phyloP scores from a whole-genome alignment of 37 sponge, comb jelly and placozoan genomes.

The Beroe ovata region DNA sequence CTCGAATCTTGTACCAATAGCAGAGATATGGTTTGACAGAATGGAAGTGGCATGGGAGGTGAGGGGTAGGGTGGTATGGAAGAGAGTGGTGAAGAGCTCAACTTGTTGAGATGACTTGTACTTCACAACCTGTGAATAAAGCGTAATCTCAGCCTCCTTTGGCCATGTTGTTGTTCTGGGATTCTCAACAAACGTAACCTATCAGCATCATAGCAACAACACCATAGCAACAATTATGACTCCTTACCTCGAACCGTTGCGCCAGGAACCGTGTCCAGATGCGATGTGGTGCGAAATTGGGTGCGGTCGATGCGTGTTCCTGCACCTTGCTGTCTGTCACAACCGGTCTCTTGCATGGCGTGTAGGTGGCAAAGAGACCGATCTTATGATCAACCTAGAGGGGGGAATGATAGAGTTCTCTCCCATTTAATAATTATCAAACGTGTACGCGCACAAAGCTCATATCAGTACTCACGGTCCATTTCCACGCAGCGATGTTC shows the following conservation, averaged over 20 bases:
- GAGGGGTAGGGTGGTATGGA: slow-evolving; percentile 64
- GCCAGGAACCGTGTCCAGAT: slow-evolving; percentile 53
- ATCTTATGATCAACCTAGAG: slow-evolving; percentile 1
- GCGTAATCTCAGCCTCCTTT: no score
- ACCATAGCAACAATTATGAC: no score
- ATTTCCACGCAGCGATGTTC: slow-evolving; percentile 54
- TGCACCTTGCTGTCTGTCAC: slow-evolving; percentile 39
- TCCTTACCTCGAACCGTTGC: slow-evolving; percentile 42
- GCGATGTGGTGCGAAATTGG: slow-evolving; percentile 37
- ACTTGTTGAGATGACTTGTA: slow-evolving; percentile 57
- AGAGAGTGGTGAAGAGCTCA: slow-evolving; percentile 64
- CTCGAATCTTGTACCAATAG: slow-evolving; percentile 38
- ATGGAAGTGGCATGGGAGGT: slow-evolving; percentile 50
- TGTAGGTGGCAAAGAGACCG: slow-evolving; percentile 28
- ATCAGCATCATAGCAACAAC: no score
- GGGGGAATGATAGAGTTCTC: neutral
- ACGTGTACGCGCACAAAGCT: no score
- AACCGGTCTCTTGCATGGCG: slow-evolving; percentile 17
- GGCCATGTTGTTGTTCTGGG: no score
- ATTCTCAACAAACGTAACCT: no score
- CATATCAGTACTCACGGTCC: slow-evolving; percentile 50
- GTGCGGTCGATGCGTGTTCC: slow-evolving; percentile 6
- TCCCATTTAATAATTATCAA: no score
- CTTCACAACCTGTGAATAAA: slow-evolving; percentile 45
- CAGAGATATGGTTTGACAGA: slow-evolving; percentile 62